Base-by-base conservation (phyloP, 2,888 invertebrate species). In the Drosophila eohydei region DNA sequence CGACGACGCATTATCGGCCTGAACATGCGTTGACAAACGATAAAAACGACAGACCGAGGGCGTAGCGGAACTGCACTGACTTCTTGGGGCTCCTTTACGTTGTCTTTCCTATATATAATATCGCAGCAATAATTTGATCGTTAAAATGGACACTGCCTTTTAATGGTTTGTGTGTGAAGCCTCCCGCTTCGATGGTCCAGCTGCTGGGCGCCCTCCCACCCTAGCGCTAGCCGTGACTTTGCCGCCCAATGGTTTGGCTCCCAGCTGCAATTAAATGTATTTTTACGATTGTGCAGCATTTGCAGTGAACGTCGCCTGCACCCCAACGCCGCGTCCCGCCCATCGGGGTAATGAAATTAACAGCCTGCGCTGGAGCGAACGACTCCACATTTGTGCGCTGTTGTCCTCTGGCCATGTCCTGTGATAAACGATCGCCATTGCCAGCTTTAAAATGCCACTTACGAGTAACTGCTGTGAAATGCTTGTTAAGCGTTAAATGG, bases 191-290 rank as follows among this genome's bases (percentile, higher is more conserved):
- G 44, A 6, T 28, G 36, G 14, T 21, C 51, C 51, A 36, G 38
- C 54, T 41, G 55, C 32, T 52, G 52, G 14, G 2, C 8, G 2
- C 9, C 14, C 2, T 21, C 46, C 36, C 40, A 6, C 2, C 59
- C 58, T 51, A 30, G 38, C 34, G 8, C 46, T 32, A 1, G 48
- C 46, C 66, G 40, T 67, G 78, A 59, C 71, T 71, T 55, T 43
- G 21, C 41, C 38, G 9, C 28, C 11, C 51, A 32, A 50, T 30
- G 44, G 68, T 51, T 62, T 28, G 28, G 32, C 74, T 64, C 67
- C 56, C 89, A 80, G 70, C 87, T 82, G 88, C 85, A 90, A 90
- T 87, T 88, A 87, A 87, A 90, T 86, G 79, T 83, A 74, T 81
- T 85, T 86, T 87, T 90, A 87, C 86, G 90, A 90, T 79, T 81